Percentiles rank a stretch among this genome's conserved stretches.
Conservation (phyloP, 2,888 invertebrate genomes). For the Acrobasis suavella region DNA sequence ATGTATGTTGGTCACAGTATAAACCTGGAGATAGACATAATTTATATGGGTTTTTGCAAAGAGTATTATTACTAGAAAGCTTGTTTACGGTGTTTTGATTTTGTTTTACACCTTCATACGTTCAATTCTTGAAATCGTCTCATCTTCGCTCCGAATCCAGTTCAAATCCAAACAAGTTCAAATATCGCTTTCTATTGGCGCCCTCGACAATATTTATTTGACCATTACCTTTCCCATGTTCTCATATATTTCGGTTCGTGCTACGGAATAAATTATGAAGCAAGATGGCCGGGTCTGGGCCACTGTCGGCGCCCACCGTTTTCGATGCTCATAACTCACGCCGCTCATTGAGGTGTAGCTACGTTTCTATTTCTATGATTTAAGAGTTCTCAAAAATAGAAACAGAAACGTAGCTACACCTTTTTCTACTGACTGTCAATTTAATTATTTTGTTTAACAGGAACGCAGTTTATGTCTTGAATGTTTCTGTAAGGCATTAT, state of each 20-base stretch:
- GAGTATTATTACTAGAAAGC: too few relatives aligned
- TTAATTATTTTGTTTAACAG: too few relatives aligned
- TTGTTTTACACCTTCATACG: not conserved
- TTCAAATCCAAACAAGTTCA: not conserved
- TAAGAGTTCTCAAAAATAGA: too few relatives aligned
- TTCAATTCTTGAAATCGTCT: not conserved
- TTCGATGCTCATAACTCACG: not conserved
- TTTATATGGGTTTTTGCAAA: too few relatives aligned
- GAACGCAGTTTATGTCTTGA: too few relatives aligned
- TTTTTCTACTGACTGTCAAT: too few relatives aligned
- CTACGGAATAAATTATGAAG: conserved; percentile 48
- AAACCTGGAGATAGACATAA: too few relatives aligned
- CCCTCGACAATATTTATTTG: conserved; percentile 42
- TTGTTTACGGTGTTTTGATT: too few relatives aligned
- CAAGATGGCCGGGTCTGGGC: conserved; percentile 22
- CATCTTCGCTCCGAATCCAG: not conserved
- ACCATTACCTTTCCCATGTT: conserved; percentile 48
- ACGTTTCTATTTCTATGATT: too few relatives aligned
- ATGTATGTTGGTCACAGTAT: too few relatives aligned
- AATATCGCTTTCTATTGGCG: conserved; percentile 46
- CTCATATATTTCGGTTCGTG: conserved; percentile 48
- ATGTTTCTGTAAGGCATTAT: too few relatives aligned
- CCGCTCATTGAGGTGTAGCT: not conserved
- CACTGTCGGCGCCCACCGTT: conserved; percentile 9
- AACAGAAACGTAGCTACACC: too few relatives aligned